Evolutionary conservation across 37 sponge, comb jelly and placozoan species (phyloP).

Genomic region (Halisarca cf. caerulea): DNA sequence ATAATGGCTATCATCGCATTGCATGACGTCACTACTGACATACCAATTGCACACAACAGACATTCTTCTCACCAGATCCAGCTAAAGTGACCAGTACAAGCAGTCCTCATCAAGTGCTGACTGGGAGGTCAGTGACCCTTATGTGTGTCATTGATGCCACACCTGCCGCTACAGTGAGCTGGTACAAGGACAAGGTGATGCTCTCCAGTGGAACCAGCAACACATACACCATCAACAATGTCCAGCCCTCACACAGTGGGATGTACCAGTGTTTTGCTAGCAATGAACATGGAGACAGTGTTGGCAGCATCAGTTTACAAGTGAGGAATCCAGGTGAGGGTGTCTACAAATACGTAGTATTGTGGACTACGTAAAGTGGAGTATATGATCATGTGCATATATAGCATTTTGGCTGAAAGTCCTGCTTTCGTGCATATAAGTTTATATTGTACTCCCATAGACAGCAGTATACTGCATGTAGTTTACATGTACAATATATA

Average conservation of each 20-base stretch:
- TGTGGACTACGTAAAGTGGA: too few relatives aligned
- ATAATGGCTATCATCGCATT: too few relatives aligned
- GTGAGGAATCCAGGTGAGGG: slow-evolving; percentile 47
- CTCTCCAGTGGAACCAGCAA: neutral
- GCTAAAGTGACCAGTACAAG: neutral
- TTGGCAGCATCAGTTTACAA: slow-evolving; percentile 28
- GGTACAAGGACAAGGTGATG: slow-evolving; percentile 47
- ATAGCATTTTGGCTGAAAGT: too few relatives aligned
- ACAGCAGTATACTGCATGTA: too few relatives aligned
- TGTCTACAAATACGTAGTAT: too few relatives aligned
- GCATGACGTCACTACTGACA: too few relatives aligned
- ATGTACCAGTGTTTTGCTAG: slow-evolving; percentile 65
- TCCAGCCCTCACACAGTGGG: slow-evolving; percentile 27
- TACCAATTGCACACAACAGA: too few relatives aligned
- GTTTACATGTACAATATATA: too few relatives aligned
- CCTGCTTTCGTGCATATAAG: too few relatives aligned
- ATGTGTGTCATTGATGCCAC: slow-evolving; percentile 34
- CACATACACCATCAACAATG: slow-evolving; percentile 8
- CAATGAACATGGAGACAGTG: slow-evolving; percentile 12
- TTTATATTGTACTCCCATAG: too few relatives aligned
- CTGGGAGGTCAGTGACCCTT: slow-evolving; percentile 7
- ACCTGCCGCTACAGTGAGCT: slow-evolving; percentile 22
- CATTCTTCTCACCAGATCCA: too few relatives aligned
- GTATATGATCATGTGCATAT: too few relatives aligned
- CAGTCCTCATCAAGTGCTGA: slow-evolving; percentile 14